Base-by-base conservation (phyloP, 1,140 invertebrate species). In the Globodera ellingtonae region DNA sequence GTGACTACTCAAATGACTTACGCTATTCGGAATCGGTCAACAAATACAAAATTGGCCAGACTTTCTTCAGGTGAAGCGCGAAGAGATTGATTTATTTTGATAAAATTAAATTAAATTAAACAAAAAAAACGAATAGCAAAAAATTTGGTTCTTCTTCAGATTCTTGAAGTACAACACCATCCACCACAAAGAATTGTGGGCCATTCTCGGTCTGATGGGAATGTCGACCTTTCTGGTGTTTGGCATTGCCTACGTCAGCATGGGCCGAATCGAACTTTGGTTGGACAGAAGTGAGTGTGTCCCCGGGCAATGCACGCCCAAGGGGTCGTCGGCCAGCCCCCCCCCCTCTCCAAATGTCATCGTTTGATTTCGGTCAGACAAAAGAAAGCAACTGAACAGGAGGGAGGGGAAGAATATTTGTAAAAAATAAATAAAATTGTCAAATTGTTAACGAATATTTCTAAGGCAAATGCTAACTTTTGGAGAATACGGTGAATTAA, bases 251-350 rank as follows among this genome's bases (percentile, higher is more conserved):
- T 85, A 76, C 65, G 72, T 74, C 59, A 86, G 85, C 66, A 79
- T 87, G 66, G 79, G 81, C n/a, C 83, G 83, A 47, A 75, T 79
- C 59, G 85, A 86, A 75, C 77, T 86, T 71, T 86, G 85, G 85
- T 65, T 87, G 48, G 85, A 86, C 75, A 78, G 85, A 72, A 81
- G 80, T 81, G 72, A 21, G 62, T 66, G 48, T 35, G 10, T 79
- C 46, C 44, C 8, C 21, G 24, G 8, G 15, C 35, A 35, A 35
- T 35, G 35, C 35, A 35, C 35, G 35, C 35, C 35, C 35, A 35
- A 35, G 35, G 35, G 35, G 35, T 35, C 3, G 35, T 0, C 35
- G 0, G 2, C 2, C 35, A n/a, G n/a, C 35, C 35, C 35, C 35
- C 35, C 35, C 35, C 35, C 35, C 35, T 2, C 35, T 2, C 35